Evolutionary conservation across 64 coral and sea anemone genomes (phyloP), one percentile per base, ranked within the genome.

Genomic region (Montipora sp.): DNA sequence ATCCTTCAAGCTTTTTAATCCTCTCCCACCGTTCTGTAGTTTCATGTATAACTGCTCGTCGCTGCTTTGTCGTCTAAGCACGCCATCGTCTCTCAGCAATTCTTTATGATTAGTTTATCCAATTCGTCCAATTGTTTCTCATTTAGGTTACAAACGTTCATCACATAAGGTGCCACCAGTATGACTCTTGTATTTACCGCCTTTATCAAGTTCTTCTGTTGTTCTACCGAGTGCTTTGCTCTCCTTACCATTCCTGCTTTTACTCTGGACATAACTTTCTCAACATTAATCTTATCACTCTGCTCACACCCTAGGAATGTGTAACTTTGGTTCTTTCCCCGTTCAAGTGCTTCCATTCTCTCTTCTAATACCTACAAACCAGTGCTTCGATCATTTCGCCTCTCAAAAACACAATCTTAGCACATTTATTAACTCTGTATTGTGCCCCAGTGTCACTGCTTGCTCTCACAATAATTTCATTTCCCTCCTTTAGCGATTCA

Each of bases 21-120:
- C 91, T 51, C 83, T 93, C 66, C 74, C 83, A n/a, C 91, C 83
- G 43, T 78, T 78, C 65, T 93, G 72, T 48, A 74, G 47, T 51
- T 70, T 93, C 16, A 81, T 9, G 65, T 88, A 88, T 36, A 93
- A 49, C 88, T 74, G 80, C 49, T 93, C 92, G 51, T 93, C 83
- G 80, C 83, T 87, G 19, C 75, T 48, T 0, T 63, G 59, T 63
- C 59, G 59, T 63, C 13, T 12, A 15, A 63, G 59, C 59, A 63
- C 13, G 59, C 59, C 59, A 63, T 13, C 13, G 13, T 63, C 59
- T 63, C 59, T 63, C 59, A 11, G 59, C 59, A 15, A 7, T 63
- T 15, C 3, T 63, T 63, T 57, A 57, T 57, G 13, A 63, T 63
- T 12, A 63, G 59, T 63, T 63, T 63, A 63, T 63, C 59, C 59